These are phyloP conservation scores for Passer domesticus DNA, from an alignment of 2,113 vertebrate genomes.

Conservation along the genomic window DNA sequence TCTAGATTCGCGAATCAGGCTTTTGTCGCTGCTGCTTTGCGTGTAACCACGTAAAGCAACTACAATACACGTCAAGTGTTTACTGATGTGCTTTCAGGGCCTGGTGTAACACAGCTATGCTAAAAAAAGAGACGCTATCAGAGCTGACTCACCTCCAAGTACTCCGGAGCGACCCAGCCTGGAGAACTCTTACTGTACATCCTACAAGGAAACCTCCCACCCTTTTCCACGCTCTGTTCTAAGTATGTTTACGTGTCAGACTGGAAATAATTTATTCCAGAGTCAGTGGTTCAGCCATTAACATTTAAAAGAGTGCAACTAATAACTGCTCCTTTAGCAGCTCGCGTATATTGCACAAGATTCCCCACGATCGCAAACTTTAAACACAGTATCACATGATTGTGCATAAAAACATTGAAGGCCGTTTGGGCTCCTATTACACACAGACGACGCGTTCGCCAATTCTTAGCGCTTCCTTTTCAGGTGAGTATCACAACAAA, in stretches of 20 bases:
- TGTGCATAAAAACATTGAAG: accelerated
- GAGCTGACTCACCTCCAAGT: constrained; percentile 31
- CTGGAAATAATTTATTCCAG: neutral
- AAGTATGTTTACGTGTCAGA: neutral
- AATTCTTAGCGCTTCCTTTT: accelerated
- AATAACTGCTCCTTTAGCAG: neutral
- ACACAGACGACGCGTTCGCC: accelerated
- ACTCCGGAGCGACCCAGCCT: neutral
- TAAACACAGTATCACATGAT: neutral
- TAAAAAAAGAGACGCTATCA: constrained; percentile 19
- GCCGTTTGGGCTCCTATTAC: neutral
- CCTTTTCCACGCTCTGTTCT: neutral
- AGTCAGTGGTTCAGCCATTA: neutral
- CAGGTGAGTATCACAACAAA: accelerated
- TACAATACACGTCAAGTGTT: neutral
- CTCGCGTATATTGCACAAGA: neutral
- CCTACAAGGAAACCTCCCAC: neutral
- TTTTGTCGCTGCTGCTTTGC: neutral
- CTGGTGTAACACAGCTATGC: neutral
- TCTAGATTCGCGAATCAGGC: neutral
- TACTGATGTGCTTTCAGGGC: neutral
- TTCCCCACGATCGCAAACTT: neutral
- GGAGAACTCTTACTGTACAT: neutral
- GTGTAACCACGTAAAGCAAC: neutral
- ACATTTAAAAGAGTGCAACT: neutral